These are phyloP conservation scores for Brevimyrus niger DNA, from an alignment of 2,113 vertebrate genomes.

Conservation along the genomic window DNA sequence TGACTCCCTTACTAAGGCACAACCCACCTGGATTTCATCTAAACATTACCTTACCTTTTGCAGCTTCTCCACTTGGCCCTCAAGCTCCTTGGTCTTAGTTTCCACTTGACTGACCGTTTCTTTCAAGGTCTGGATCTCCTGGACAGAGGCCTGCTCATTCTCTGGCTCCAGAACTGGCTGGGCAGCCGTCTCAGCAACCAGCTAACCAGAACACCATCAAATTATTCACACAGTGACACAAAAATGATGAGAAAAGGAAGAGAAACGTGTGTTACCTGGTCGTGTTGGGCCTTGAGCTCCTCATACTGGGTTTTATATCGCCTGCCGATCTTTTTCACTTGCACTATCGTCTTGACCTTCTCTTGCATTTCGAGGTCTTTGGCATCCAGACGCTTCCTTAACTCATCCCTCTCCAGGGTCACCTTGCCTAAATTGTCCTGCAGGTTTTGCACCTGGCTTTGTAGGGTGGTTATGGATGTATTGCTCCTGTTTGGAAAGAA, in stretches of 20 bases:
- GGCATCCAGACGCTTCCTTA: slow-evolving; percentile 74
- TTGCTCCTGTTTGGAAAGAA: slow-evolving; percentile 57
- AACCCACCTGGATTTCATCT: neutral
- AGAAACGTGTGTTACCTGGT: slow-evolving; percentile 63
- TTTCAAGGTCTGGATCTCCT: slow-evolving; percentile 79
- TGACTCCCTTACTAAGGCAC: neutral
- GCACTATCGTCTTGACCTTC: slow-evolving; percentile 82
- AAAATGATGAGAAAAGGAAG: no score
- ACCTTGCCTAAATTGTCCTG: slow-evolving; percentile 72
- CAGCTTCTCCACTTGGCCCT: slow-evolving; percentile 75
- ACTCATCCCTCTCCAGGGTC: slow-evolving; percentile 65
- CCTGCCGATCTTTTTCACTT: slow-evolving; percentile 95
- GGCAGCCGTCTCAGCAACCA: slow-evolving; percentile 68
- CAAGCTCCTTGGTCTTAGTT: slow-evolving; percentile 66
- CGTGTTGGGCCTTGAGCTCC: slow-evolving; percentile 83
- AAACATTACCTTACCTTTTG: slow-evolving; percentile 65
- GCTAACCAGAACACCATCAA: slow-evolving; percentile 43
- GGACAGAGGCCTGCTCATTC: slow-evolving; percentile 71
- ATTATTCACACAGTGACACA: neutral
- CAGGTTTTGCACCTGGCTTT: slow-evolving; percentile 76
- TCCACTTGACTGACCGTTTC: slow-evolving; percentile 76
- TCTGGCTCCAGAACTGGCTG: slow-evolving; percentile 71
- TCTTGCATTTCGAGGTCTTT: slow-evolving; percentile 80
- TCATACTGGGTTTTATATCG: slow-evolving; percentile 95
- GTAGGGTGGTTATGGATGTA: slow-evolving; percentile 69